These are phyloP conservation scores for Pelochelys cantorii DNA, from an alignment of 2,797 vertebrate species.

Conservation along the genomic window DNA sequence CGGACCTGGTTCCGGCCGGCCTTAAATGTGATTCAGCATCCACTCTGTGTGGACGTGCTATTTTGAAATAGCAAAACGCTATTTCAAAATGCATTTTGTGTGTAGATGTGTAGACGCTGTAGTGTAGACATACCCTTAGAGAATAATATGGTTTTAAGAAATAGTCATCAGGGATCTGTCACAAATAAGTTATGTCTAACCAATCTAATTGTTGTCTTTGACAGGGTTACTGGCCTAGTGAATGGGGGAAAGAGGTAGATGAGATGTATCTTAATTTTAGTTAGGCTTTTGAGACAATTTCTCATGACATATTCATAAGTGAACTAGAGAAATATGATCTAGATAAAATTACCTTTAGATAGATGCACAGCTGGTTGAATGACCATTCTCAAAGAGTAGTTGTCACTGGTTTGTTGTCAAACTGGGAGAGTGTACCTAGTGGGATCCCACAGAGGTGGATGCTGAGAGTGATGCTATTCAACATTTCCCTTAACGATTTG, in stretches of 20 bases:
- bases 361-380: background rate
- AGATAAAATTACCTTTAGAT: background rate
- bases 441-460: background rate
- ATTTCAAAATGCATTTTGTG: no score
- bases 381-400: background rate
- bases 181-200: background rate
- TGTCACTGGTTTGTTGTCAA: background rate
- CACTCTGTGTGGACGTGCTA: no score
- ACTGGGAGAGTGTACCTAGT: background rate
- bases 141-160: background rate
- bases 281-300: background rate
- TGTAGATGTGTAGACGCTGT: no score
- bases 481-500: background rate
- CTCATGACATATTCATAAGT: background rate
- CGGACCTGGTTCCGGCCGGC: no score
- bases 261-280: background rate
- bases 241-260: background rate
- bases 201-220: background rate
- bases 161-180: background rate
- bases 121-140: background rate
- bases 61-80: no score
- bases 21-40: no score
- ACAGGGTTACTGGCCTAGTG: background rate
- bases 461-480: background rate
- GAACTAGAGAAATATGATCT: background rate